Evolutionary conservation across 2,888 invertebrate genomes (phyloP).

Genomic region (Rotaria magnacalcarata): DNA sequence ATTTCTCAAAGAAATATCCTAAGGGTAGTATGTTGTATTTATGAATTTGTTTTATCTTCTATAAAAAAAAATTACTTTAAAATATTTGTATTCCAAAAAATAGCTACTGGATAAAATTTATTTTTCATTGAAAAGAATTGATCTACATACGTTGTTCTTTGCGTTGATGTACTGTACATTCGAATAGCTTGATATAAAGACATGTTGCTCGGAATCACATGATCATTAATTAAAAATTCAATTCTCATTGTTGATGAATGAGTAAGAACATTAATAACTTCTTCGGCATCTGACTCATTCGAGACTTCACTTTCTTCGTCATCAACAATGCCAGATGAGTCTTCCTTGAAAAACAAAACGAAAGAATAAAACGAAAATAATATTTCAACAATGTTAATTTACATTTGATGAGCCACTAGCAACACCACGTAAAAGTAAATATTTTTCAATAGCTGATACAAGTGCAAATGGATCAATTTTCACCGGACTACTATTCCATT

Average conservation of each 20-base stretch:
- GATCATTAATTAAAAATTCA: slow-evolving; percentile 90
- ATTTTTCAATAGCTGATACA: slow-evolving; percentile 93
- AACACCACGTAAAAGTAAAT: slow-evolving; percentile 79
- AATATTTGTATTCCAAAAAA: too few relatives aligned
- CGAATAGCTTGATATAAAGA: slow-evolving; percentile 96
- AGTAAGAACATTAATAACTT: slow-evolving; percentile 26
- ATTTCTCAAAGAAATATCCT: too few relatives aligned
- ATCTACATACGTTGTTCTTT: slow-evolving; percentile 67
- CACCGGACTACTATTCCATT: slow-evolving; percentile 97
- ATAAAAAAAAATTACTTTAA: too few relatives aligned
- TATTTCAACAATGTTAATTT: neutral
- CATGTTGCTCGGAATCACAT: slow-evolving; percentile 92
- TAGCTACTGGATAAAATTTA: too few relatives aligned
- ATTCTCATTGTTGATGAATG: slow-evolving; percentile 64
- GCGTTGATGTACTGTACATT: slow-evolving; percentile 66
- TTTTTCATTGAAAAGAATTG: too few relatives aligned
- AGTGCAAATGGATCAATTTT: slow-evolving; percentile 95
- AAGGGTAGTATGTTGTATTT: too few relatives aligned
- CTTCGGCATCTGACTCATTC: slow-evolving; percentile 25
- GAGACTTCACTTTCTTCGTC: slow-evolving; percentile 34
- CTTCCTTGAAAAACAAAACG: neutral
- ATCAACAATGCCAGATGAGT: neutral
- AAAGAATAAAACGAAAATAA: neutral
- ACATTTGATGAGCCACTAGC: neutral
- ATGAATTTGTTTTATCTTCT: too few relatives aligned